Evolutionary conservation across 2,113 vertebrate genomes (phyloP), one percentile per base, ranked within the genome.

Genomic region (Microcebus jonahi): DNA sequence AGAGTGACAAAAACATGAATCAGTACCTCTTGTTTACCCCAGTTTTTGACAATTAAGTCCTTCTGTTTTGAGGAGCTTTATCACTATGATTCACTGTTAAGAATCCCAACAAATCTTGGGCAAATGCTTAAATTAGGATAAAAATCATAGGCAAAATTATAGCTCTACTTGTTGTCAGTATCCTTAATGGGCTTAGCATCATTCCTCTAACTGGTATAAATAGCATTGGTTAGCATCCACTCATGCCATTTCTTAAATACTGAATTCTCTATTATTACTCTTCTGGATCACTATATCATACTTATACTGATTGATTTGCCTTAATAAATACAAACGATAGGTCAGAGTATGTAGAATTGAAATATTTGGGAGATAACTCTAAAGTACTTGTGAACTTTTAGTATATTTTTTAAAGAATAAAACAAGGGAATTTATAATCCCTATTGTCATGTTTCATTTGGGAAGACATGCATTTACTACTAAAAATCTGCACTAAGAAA

Each of bases 1-100:
- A 90, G 73, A 18, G 12, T 97, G 63, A 98, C 70, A 17, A 95
- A 50, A 92, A 59, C 0, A 73, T 68, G 5, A 88, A 50, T 96
- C 68, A 97, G 83, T 95, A 31, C 23, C 42, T 63, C 23, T 11
- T 67, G 27, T 55, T 79, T 89, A 86, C n/a, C 9, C 9, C 36
- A 50, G 5, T 80, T 79, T 89, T n/a, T 68, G 27, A 77, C 36
- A 80, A 50, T 63, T 76, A 76, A 87, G 65, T 85, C 53, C 57
- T 95, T 68, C 45, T 94, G 12, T 80, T 95, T 48, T 87, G 21
- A 92, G 65, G 21, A 91, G 6, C 36, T 81, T 1, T 59, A 88
- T 63, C 48, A 91, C 34, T 76, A 87, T 59, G 50, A 61, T 70
- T 83, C 70, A 55, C 61, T 61, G 3, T 48, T 65, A 55, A 84